Evolutionary conservation across 2,797 vertebrate species (phyloP).

Genomic region (Pangasius larnaudii): DNA sequence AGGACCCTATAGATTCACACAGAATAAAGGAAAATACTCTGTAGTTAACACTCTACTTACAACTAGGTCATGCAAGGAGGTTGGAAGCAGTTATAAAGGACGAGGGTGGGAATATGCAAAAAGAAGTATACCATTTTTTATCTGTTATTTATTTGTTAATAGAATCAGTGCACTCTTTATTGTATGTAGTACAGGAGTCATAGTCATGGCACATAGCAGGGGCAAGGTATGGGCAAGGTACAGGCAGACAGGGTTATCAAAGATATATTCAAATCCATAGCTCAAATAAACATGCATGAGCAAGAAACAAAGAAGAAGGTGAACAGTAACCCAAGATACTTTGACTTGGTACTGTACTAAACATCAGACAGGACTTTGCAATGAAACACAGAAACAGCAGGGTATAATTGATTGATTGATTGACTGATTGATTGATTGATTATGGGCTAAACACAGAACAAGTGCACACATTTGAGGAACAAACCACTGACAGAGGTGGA

Average conservation of each 20-base stretch:
- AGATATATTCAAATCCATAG: background rate
- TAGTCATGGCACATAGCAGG: background rate
- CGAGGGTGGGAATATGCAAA: background rate
- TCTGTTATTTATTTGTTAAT: background rate
- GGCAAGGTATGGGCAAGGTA: no score
- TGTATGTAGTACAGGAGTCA: background rate
- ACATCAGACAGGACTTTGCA: background rate
- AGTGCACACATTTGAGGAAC: background rate
- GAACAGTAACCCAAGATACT: background rate
- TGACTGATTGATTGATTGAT: no score
- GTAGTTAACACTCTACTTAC: background rate
- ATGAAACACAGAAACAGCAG: background rate
- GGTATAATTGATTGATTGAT: background rate
- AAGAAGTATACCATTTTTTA: background rate
- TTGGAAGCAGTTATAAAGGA: background rate
- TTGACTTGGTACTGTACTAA: background rate
- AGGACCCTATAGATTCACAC: background rate
- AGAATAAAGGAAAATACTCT: background rate
- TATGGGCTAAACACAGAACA: background rate
- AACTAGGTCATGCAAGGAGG: background rate
- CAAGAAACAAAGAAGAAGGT: background rate
- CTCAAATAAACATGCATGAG: background rate
- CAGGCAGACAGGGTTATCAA: background rate
- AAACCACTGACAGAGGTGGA: background rate
- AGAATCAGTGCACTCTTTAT: background rate